Conservation (phyloP, 2,797 vertebrate genomes). For the Mus spretus region DNA sequence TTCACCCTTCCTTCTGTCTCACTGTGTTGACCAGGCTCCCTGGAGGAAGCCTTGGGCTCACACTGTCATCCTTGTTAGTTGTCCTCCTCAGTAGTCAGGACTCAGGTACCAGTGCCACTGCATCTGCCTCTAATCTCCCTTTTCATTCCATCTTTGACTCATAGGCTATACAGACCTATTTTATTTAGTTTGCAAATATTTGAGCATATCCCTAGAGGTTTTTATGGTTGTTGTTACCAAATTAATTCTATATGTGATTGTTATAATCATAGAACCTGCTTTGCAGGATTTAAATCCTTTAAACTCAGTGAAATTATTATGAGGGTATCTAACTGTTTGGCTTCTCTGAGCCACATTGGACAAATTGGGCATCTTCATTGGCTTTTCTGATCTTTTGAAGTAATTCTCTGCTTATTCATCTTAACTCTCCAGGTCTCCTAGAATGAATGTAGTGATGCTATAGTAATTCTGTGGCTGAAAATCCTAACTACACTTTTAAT, state of each 20-base stretch:
- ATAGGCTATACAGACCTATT: constrained; percentile 38
- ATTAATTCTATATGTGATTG: constrained; percentile 45
- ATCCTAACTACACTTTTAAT: constrained; percentile 63
- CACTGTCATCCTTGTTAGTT: neutral
- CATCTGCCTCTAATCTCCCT: neutral
- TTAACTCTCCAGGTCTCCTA: constrained; percentile 54
- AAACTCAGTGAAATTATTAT: constrained; percentile 63
- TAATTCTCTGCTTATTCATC: neutral
- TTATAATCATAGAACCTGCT: constrained; percentile 49
- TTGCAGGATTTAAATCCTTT: constrained; percentile 59
- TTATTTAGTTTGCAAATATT: constrained; percentile 1
- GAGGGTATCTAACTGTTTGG: neutral
- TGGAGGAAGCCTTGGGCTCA: neutral
- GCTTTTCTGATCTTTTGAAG: constrained; percentile 58
- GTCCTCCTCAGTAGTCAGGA: neutral
- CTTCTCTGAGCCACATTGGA: neutral
- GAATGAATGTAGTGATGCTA: constrained; percentile 35
- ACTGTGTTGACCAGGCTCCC: neutral
- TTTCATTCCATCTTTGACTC: neutral
- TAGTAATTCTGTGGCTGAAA: constrained; percentile 53
- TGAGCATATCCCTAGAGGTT: constrained; percentile 41
- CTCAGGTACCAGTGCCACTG: neutral
- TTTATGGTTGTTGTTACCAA: constrained; percentile 8
- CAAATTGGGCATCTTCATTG: constrained; percentile 41
- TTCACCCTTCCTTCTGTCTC: neutral